A percentile compares a stretch with the other conserved stretches of the same genome.
phyloP scores from a whole-genome alignment of 2,797 vertebrate species.

The Oreortyx pictus region DNA sequence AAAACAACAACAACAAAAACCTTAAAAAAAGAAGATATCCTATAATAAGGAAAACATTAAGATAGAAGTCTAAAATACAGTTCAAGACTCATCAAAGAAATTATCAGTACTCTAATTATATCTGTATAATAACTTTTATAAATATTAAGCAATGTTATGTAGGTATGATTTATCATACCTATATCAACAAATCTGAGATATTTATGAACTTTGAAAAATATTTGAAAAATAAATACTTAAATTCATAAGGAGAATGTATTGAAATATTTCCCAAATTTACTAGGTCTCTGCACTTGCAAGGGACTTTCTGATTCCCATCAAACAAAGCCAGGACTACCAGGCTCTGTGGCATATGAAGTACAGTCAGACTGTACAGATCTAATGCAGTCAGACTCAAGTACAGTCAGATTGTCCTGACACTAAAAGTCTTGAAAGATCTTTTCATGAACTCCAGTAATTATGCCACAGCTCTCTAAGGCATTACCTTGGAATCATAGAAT shows the following conservation, averaged over 20 bases:
- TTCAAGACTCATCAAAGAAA: not conserved
- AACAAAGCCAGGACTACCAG: not conserved
- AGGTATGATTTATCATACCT: not conserved
- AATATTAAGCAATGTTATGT: not conserved
- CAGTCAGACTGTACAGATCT: not conserved
- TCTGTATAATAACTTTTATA: not conserved
- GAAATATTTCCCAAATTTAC: not conserved
- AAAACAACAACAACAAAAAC: not conserved
- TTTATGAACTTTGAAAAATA: not conserved
- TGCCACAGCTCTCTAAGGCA: not conserved
- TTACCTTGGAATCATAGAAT: not conserved
- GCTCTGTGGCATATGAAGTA: not conserved
- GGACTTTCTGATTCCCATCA: not conserved
- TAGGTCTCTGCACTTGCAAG: not conserved
- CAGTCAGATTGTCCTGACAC: not conserved
- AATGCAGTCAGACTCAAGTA: not conserved
- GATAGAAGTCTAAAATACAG: not conserved
- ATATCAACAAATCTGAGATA: not conserved
- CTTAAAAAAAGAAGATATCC: not conserved
- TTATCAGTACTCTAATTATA: not conserved
- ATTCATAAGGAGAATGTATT: not conserved
- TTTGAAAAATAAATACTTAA: not conserved
- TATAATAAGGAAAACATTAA: not conserved
- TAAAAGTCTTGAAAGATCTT: not conserved
- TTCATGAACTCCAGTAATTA: not conserved